phyloP scores from a whole-genome alignment of 2,888 invertebrate species.

The Drosophila buzzatii region DNA sequence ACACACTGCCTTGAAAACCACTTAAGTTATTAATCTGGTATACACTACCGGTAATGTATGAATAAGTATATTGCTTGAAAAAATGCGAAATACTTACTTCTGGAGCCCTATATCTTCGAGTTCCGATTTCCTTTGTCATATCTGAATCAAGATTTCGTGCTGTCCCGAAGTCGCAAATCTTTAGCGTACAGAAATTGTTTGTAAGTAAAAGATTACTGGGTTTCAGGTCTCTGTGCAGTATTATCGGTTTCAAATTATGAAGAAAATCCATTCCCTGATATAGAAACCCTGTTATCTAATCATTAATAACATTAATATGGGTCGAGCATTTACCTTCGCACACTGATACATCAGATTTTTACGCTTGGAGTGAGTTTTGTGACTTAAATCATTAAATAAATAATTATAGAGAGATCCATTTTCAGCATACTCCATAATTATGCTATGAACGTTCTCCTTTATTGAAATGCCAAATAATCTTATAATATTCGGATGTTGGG shows the following conservation, averaged over 20 bases:
- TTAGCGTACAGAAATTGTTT: slow-evolving; percentile 9
- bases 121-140: slow-evolving; percentile 30
- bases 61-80: not conserved
- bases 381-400: too few relatives aligned
- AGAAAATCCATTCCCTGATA: slow-evolving; percentile 42
- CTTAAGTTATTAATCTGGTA: too few relatives aligned
- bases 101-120: slow-evolving; percentile 43
- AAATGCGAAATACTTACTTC: slow-evolving; percentile 31
- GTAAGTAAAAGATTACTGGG: slow-evolving; percentile 34
- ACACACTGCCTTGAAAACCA: not conserved
- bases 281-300: not conserved
- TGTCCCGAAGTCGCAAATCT: slow-evolving; percentile 56
- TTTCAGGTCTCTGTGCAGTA: slow-evolving; percentile 55
- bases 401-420: not conserved
- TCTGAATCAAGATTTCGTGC: not conserved
- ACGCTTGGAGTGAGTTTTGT: too few relatives aligned
- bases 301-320: too few relatives aligned
- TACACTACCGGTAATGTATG: too few relatives aligned
- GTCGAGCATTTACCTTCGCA: not conserved
- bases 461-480: not conserved
- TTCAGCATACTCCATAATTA: not conserved
- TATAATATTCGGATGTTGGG: slow-evolving; percentile 6
- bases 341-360: slow-evolving; percentile 10
- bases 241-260: slow-evolving; percentile 21
- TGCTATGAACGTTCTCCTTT: accelerated